Conservation (phyloP, 2,797 vertebrate species). For the Danionella dracula region DNA sequence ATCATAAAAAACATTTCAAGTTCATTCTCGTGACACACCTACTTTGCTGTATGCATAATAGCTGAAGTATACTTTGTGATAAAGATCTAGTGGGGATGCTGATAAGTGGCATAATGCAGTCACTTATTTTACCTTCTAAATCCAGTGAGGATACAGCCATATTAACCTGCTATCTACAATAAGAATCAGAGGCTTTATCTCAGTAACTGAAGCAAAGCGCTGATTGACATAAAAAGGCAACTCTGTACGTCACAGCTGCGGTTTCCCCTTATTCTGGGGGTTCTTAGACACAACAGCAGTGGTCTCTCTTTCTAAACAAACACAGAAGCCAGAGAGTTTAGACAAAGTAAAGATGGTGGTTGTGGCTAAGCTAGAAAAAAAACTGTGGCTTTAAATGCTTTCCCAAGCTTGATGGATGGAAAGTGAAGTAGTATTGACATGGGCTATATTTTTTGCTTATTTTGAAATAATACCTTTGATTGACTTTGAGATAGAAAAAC, state of each 20-base stretch:
- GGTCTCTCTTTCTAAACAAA: conserved; percentile 25
- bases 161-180: background rate
- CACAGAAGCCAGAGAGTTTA: conserved; percentile 17
- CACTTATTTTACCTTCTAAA: background rate
- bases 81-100: no score
- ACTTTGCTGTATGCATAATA: background rate
- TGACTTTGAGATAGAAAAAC: background rate
- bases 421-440: background rate
- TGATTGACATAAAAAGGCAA: background rate
- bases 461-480: background rate
- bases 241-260: background rate
- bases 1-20: background rate
- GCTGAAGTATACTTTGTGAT: background rate
- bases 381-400: conserved; percentile 18
- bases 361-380: conserved; percentile 17
- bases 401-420: background rate
- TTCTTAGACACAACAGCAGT: conserved; percentile 20
- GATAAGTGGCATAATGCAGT: no score
- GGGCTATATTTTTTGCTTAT: background rate
- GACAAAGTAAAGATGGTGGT: conserved; percentile 22
- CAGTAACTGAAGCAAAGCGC: background rate
- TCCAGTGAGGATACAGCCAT: background rate
- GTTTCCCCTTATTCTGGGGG: conserved; percentile 3
- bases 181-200: background rate
- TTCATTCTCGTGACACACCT: background rate